A percentile compares a stretch with the other conserved stretches of the same genome.
These are phyloP conservation scores for crab-eating macaque (Macaca fascicularis) DNA, from an alignment of 2,113 vertebrate species.

Conservation along the genomic window DNA sequence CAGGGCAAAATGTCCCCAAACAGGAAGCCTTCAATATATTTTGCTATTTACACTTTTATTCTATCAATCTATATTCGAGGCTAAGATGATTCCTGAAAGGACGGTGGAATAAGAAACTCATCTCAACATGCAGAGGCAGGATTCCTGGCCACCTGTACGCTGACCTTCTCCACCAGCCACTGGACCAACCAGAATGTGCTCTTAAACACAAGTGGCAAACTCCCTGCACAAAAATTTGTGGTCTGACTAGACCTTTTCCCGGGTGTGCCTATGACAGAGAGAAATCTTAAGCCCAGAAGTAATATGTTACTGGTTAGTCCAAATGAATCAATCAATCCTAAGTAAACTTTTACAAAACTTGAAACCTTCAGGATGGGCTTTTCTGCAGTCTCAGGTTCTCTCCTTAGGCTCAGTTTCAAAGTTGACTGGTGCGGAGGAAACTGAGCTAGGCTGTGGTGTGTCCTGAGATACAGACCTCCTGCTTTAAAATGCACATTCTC, in stretches of 20 bases:
- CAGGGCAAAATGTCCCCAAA: neutral
- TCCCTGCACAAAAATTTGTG: fast-evolving
- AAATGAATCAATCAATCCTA: neutral
- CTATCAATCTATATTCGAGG: neutral
- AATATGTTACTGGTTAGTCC: neutral
- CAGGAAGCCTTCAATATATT: neutral
- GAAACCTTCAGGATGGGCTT: neutral
- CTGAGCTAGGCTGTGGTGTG: neutral
- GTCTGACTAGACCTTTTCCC: neutral
- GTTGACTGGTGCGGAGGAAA: neutral
- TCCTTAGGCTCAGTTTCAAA: too few relatives aligned
- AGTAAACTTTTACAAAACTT: neutral
- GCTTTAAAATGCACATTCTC: neutral
- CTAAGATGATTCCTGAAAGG: neutral
- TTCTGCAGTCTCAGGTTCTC: neutral
- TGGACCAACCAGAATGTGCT: fast-evolving
- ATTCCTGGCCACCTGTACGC: fast-evolving
- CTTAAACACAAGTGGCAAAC: too few relatives aligned
- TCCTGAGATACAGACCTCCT: neutral
- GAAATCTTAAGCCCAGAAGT: neutral
- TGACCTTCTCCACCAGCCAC: neutral
- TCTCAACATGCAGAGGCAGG: neutral
- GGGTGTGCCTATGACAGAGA: neutral
- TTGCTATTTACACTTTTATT: neutral
- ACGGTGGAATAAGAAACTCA: neutral